Evolutionary conservation across 2,888 invertebrate genomes (phyloP).

Genomic region (Hyalella azteca): DNA sequence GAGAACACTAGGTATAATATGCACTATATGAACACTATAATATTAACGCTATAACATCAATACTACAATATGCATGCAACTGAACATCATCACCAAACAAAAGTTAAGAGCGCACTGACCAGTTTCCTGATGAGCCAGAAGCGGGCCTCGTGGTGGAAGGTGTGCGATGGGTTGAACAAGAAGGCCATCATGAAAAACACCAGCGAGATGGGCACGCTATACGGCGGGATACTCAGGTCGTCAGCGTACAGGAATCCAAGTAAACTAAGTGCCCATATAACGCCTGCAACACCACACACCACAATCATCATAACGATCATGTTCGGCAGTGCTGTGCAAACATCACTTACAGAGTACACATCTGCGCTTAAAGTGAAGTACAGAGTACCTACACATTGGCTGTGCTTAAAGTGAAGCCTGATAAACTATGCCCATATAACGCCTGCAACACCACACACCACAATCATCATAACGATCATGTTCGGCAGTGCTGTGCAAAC

Average conservation of each 20-base stretch:
- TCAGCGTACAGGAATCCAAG: constrained; percentile 78
- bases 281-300: no score
- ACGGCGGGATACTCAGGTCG: constrained; percentile 86
- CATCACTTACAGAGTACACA: no score
- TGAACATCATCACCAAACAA: no score
- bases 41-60: background rate
- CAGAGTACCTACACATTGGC: no score
- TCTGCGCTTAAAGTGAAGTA: no score
- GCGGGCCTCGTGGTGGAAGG: constrained; percentile 89
- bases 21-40: background rate
- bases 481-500: no score
- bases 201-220: constrained; percentile 87
- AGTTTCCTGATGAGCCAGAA: constrained; percentile 92
- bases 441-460: no score
- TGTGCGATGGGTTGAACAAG: constrained; percentile 88
- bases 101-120: constrained; percentile 65
- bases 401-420: no score
- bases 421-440: constrained; percentile 91
- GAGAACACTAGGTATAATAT: background rate
- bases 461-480: no score
- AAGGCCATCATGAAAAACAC: constrained; percentile 77
- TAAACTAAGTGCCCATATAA: constrained; percentile 91
- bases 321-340: no score
- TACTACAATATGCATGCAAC: no score
- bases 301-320: no score